A percentile compares a stretch with the other conserved stretches of the same genome.
Conservation (phyloP, 2,888 invertebrate species). For the Epinotia ramella region DNA sequence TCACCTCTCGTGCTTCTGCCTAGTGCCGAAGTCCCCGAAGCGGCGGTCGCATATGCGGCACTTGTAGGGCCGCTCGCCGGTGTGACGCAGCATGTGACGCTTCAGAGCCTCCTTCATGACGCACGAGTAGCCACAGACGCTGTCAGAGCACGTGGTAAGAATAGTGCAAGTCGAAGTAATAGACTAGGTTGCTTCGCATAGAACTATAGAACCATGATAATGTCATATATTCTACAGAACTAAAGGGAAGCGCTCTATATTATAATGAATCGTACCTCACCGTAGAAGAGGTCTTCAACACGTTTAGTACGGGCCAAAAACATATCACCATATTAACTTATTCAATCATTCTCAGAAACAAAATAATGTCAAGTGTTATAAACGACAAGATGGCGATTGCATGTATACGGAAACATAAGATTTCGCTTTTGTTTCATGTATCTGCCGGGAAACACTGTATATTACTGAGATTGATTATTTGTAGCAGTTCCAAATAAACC, state of each 20-base stretch:
- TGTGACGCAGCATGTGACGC: slow-evolving; percentile 77
- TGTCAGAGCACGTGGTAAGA: slow-evolving; percentile 46
- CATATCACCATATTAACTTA: neutral
- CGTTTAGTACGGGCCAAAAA: neutral
- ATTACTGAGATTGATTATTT: no score
- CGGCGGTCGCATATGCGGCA: slow-evolving; percentile 75
- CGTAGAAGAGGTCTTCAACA: neutral
- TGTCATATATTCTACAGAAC: no score
- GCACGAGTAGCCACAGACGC: slow-evolving; percentile 72
- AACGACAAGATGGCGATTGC: no score
- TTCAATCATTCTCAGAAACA: no score
- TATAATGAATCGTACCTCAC: neutral
- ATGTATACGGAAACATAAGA: no score
- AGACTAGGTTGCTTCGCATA: neutral
- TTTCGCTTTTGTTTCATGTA: no score
- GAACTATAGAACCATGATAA: neutral
- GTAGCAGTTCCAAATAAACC: no score
- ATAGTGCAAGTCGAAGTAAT: neutral
- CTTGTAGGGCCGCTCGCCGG: slow-evolving; percentile 74
- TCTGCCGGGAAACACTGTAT: no score
- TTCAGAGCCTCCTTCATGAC: slow-evolving; percentile 73
- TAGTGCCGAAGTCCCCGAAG: slow-evolving; percentile 73
- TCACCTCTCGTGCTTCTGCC: slow-evolving; percentile 79
- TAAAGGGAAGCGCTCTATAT: no score
- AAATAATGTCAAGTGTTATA: no score